phyloP scores from a whole-genome alignment of 2,113 vertebrate species.

The Aptenodytes forsteri region DNA sequence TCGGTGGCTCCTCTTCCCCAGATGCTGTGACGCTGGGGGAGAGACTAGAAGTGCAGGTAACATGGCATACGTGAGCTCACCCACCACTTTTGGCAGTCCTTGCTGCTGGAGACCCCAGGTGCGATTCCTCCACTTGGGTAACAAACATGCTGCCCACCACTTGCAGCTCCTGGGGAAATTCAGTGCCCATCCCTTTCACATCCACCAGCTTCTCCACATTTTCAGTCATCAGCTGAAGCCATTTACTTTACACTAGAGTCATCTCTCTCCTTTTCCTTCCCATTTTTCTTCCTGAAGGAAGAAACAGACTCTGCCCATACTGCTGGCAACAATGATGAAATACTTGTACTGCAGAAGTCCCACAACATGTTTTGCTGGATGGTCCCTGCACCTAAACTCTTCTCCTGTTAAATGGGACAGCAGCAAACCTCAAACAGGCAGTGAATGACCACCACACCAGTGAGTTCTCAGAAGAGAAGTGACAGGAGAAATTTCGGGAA shows the following conservation, averaged over 20 bases:
- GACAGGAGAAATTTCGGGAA: not conserved
- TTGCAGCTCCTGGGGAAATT: not conserved
- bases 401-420: not conserved
- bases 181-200: not conserved
- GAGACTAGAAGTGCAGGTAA: not conserved
- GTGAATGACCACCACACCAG: not conserved
- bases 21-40: rapidly evolving
- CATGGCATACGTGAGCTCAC: not conserved
- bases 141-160: not conserved
- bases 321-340: not conserved
- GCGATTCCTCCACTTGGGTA: not conserved
- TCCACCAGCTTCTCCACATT: not conserved
- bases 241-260: not conserved
- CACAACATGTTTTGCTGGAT: not conserved
- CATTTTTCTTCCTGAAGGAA: not conserved
- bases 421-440: not conserved
- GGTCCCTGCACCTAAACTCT: not conserved
- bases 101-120: not conserved
- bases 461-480: not conserved
- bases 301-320: not conserved
- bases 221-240: not conserved
- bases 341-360: not conserved
- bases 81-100: not conserved
- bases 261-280: not conserved
- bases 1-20: not conserved